Evolutionary conservation across 2,888 invertebrate genomes (phyloP).

Genomic region (Caenorhabditis drosophilae): DNA sequence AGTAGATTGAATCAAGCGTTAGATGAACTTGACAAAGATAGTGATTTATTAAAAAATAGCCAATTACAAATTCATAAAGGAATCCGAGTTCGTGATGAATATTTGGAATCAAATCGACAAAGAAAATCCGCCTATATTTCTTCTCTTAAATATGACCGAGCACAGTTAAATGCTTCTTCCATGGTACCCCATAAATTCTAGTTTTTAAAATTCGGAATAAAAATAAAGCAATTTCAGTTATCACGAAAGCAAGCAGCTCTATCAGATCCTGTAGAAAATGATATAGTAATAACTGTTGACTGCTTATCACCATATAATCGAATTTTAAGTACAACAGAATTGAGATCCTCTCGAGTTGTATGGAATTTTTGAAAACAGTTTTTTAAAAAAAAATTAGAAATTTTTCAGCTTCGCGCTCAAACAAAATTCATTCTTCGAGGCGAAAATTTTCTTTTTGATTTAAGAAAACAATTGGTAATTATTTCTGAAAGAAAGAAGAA

Average conservation of each 20-base stretch:
- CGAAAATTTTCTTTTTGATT: slow-evolving; percentile 27
- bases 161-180: too few relatives aligned
- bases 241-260: not conserved
- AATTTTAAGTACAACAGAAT: slow-evolving; percentile 9
- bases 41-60: not conserved
- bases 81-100: slow-evolving; percentile 5
- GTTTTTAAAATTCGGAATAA: not conserved
- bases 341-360: slow-evolving; percentile 19
- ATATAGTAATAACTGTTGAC: slow-evolving; percentile 18
- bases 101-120: slow-evolving; percentile 5
- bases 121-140: slow-evolving; percentile 25
- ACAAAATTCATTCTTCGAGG: slow-evolving; percentile 46
- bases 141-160: slow-evolving; percentile 21
- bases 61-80: not conserved
- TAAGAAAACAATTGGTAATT: slow-evolving; percentile 40
- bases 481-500: too few relatives aligned
- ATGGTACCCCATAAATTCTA: too few relatives aligned
- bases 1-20: too few relatives aligned
- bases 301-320: slow-evolving; percentile 18
- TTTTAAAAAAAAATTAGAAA: not conserved
- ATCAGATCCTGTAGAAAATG: slow-evolving; percentile 6
- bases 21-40: not conserved
- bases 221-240: not conserved
- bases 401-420: slow-evolving; percentile 25
- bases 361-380: slow-evolving; percentile 1